Conservation (phyloP, 2,113 vertebrate species). For the Cyanistes caeruleus region DNA sequence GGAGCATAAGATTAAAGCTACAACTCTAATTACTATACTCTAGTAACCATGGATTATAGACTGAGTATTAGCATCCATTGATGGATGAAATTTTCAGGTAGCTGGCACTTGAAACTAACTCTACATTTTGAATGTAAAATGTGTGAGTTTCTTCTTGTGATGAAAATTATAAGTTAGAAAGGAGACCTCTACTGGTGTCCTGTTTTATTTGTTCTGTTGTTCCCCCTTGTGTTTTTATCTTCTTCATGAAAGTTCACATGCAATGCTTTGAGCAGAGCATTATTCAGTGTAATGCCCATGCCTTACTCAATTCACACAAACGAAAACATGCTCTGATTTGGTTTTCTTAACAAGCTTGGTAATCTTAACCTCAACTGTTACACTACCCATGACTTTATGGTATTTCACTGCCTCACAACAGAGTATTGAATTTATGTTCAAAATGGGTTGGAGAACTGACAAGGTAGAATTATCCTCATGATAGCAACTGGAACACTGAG, state of each 20-base stretch:
- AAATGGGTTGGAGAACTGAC: not conserved
- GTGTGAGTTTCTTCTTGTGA: fast-evolving
- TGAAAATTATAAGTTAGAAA: not conserved
- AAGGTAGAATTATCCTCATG: not conserved
- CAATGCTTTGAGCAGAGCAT: not conserved
- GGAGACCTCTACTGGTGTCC: not conserved
- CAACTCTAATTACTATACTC: not conserved
- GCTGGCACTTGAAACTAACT: not conserved
- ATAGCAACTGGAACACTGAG: not conserved
- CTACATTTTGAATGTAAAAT: not conserved
- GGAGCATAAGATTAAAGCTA: not conserved
- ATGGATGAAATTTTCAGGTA: not conserved
- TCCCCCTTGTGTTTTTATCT: not conserved
- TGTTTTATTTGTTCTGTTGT: not conserved
- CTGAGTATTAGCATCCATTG: not conserved
- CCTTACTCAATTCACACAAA: not conserved
- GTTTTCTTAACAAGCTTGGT: not conserved
- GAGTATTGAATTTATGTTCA: not conserved
- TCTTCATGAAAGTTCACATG: not conserved
- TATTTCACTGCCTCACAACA: not conserved
- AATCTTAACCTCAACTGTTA: not conserved
- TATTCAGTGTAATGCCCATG: not conserved
- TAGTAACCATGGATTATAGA: not conserved
- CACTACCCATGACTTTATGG: not conserved
- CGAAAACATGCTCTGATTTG: not conserved